A percentile compares a stretch with the other conserved stretches of the same genome.
Conservation (phyloP, 2,797 vertebrate genomes). For the Sphenopsis melanotis region DNA sequence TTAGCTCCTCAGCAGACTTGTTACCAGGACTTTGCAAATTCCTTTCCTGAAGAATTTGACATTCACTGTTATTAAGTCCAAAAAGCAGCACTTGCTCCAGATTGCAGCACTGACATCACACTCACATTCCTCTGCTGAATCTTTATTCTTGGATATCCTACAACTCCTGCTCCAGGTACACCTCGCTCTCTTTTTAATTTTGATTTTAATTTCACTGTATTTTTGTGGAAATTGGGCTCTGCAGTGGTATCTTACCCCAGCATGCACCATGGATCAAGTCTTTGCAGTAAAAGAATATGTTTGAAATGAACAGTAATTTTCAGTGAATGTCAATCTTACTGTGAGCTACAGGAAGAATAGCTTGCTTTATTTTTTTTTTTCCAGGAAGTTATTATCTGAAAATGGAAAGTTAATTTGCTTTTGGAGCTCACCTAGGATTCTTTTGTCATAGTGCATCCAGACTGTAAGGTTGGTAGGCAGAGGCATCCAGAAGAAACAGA, state of each 20-base stretch:
- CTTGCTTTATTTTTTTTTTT: constrained; percentile 3
- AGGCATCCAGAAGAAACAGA: not conserved
- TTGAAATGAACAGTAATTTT: constrained; percentile 9
- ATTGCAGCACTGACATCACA: constrained; percentile 8
- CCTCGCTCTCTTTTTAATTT: not conserved
- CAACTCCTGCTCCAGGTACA: not conserved
- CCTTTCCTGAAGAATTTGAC: constrained; percentile 32
- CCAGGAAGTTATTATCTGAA: constrained; percentile 13
- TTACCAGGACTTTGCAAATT: constrained; percentile 48
- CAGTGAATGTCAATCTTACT: not conserved
- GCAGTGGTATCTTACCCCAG: not conserved
- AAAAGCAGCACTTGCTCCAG: not conserved
- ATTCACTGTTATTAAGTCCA: constrained; percentile 46
- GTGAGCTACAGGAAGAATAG: not conserved
- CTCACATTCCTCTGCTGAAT: constrained; percentile 3
- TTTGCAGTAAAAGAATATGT: not conserved
- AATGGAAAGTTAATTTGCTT: constrained; percentile 35
- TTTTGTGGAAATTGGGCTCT: constrained; percentile 13
- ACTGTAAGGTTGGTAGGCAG: not conserved
- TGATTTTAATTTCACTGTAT: constrained; percentile 14
- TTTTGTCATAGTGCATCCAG: not conserved
- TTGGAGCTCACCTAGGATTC: constrained; percentile 6
- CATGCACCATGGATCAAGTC: not conserved
- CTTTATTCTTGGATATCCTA: not conserved
- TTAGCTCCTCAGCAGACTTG: constrained; percentile 6